phyloP scores from a whole-genome alignment of 2,888 invertebrate species.

The Ethmia dodecea region DNA sequence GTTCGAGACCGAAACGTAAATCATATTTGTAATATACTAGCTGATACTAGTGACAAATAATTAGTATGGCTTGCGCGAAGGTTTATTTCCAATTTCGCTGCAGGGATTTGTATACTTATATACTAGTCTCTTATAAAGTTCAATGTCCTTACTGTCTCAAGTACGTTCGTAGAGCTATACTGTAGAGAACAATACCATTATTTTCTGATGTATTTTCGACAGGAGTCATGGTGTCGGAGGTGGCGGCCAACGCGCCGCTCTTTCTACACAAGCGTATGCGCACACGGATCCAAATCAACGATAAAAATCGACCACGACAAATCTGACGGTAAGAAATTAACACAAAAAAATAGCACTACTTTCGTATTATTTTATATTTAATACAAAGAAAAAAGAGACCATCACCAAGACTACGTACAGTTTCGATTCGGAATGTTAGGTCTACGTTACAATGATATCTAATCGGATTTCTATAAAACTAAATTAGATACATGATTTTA shows the following conservation, averaged over 20 bases:
- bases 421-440: conserved; percentile 36
- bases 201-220: conserved; percentile 22
- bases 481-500: conserved; percentile 43
- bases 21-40: too few species aligned
- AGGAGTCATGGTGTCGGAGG: conserved; percentile 82
- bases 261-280: conserved; percentile 61
- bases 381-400: conserved; percentile 57
- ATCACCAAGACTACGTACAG: conserved; percentile 63
- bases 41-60: too few species aligned
- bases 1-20: too few species aligned
- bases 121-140: too few species aligned
- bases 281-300: conserved; percentile 56
- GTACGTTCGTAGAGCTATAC: too few species aligned
- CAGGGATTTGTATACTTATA: too few species aligned
- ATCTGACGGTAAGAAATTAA: conserved; percentile 60
- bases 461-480: conserved; percentile 18
- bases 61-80: too few species aligned
- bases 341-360: conserved; percentile 22
- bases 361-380: conserved; percentile 38
- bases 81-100: too few species aligned
- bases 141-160: too few species aligned
- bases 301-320: conserved; percentile 59
- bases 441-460: conserved; percentile 13
- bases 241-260: conserved; percentile 73
- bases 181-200: too few species aligned